Evolutionary conservation across 2,888 invertebrate genomes (phyloP), one percentile per base, ranked within the genome.

Genomic region (Chaetoderma sp.): DNA sequence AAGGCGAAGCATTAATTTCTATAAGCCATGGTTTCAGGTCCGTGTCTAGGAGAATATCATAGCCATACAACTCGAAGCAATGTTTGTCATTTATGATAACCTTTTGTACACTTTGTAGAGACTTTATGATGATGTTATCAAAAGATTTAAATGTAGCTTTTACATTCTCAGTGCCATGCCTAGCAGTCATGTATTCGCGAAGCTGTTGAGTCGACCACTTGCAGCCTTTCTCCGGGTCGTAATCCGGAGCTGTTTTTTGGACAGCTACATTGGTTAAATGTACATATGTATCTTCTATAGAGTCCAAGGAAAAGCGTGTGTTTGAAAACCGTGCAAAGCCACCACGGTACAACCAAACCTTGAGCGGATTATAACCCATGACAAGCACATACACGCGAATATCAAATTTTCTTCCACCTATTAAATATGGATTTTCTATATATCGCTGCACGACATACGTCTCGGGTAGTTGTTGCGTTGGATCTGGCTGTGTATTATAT

Each of bases 11-110:
- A 80, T 91, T 91, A 58, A 90, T 89, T 83, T 91, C 90, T 42
- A 90, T 84, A 52, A 90, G 77, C 90, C 90, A 90, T 16, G 90
- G 90, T 72, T 88, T 89, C 21, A 91, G 82, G 60, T 87, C 79
- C n/a, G 85, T 85, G 78, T 90, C 90, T 27, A 91, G 81, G 1
- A 91, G 82, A 42, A 91, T 88, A 76, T 91, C 91, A 78, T 90
- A 91, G 21, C 91, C 91, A 76, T 90, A 90, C 65, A 91, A 86
- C 77, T 91, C 91, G 81, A 91, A 91, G 71, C 90, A 91, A 76
- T 90, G 90, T 62, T 87, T 87, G 78, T 89, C 89, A 81, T 88
- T 79, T 74, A 89, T 88, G 67, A 88, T 87, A 32, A 88, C 85
- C 62, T 88, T 87, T 77, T 89, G 88, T 21, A 90, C 90, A 70